A percentile compares a stretch with the other conserved stretches of the same genome.
phyloP scores from a whole-genome alignment of 2,797 vertebrate species.

The Carapus acus region DNA sequence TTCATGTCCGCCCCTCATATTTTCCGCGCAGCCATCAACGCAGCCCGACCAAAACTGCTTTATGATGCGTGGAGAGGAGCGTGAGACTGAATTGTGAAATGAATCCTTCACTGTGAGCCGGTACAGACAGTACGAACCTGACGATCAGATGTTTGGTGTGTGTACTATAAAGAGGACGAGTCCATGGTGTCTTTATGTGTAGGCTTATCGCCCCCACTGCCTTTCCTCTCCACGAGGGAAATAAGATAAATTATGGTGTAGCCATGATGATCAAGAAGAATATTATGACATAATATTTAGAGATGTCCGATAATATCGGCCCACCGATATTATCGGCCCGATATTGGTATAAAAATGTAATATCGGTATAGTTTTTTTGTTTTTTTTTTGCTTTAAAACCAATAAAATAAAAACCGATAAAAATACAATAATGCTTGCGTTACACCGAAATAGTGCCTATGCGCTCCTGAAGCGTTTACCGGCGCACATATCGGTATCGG shows the following conservation, averaged over 20 bases:
- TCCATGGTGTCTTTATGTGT: neutral
- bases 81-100: slow-evolving; percentile 17
- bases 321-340: no score
- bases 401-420: no score
- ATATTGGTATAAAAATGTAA: no score
- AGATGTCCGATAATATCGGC: no score
- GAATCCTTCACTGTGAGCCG: neutral
- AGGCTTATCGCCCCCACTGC: slow-evolving; percentile 2
- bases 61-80: slow-evolving; percentile 29
- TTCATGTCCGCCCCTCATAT: slow-evolving; percentile 17
- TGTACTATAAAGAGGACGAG: slow-evolving; percentile 21
- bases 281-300: no score
- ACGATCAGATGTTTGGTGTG: slow-evolving; percentile 9
- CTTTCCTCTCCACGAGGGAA: slow-evolving; percentile 13
- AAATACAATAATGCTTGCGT: no score
- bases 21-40: slow-evolving; percentile 17
- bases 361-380: no score
- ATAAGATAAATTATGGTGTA: slow-evolving; percentile 11
- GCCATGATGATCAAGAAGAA: no score
- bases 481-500: no score
- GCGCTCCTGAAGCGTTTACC: no score
- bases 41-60: slow-evolving; percentile 12
- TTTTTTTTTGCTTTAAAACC: no score
- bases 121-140: slow-evolving; percentile 8
- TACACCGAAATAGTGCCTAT: no score